phyloP scores from a whole-genome alignment of 2,797 vertebrate genomes.

The Etheostoma perlongum region DNA sequence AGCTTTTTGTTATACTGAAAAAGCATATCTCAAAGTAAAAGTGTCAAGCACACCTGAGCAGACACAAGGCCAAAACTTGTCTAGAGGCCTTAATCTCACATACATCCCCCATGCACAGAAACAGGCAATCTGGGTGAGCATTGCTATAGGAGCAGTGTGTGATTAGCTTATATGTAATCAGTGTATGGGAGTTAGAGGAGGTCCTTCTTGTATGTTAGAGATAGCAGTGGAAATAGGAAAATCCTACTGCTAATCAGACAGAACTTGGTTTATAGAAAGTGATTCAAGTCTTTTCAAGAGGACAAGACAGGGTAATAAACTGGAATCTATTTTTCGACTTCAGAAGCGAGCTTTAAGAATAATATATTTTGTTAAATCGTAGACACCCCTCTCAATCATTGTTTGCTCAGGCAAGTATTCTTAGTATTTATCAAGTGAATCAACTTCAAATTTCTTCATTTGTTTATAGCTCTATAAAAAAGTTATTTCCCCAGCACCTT shows the following conservation, averaged over 20 bases:
- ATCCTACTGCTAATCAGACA: background rate
- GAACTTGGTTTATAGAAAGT: background rate
- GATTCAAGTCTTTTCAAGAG: slow-evolving; percentile 3
- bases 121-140: slow-evolving; percentile 2
- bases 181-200: slow-evolving; percentile 27
- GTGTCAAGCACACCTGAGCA: background rate
- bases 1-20: background rate
- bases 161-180: slow-evolving; percentile 28
- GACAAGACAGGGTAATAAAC: too few species aligned
- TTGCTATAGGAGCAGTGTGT: slow-evolving; percentile 16
- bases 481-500: too few species aligned
- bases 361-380: too few species aligned
- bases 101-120: slow-evolving; percentile 3
- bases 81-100: slow-evolving; percentile 13
- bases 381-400: too few species aligned
- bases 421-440: too few species aligned
- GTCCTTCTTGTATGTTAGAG: background rate
- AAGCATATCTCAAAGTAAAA: background rate
- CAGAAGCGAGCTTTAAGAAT: too few species aligned
- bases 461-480: too few species aligned
- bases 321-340: too few species aligned
- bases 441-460: too few species aligned
- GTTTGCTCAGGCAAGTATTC: too few species aligned
- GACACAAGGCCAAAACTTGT: background rate
- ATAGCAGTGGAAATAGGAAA: slow-evolving; percentile 12